These are phyloP conservation scores for Pseudolycoriella hygida DNA, from an alignment of 2,888 invertebrate genomes.

Conservation along the genomic window DNA sequence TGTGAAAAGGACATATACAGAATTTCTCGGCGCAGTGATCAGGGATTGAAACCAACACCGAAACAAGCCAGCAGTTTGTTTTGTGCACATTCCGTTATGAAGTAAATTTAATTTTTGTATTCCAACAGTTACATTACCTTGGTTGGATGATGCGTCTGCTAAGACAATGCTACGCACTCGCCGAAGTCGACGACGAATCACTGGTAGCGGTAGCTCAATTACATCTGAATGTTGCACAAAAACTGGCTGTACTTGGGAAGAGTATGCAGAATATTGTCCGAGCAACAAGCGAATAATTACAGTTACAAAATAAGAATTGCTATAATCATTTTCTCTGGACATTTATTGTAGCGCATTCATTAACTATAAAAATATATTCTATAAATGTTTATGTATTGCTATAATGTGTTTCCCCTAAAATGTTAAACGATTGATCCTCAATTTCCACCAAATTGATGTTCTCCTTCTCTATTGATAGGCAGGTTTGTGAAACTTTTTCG, in stretches of 20 bases:
- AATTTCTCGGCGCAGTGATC: constrained; percentile 28
- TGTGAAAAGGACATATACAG: constrained; percentile 44
- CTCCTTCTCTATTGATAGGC: no score
- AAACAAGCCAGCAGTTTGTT: constrained; percentile 6
- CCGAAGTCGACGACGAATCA: constrained; percentile 19
- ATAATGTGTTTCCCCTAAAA: no score
- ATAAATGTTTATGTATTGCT: no score
- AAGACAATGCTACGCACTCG: constrained; percentile 19
- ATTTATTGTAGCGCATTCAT: no score
- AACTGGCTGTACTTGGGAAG: constrained; percentile 42
- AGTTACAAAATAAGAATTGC: background rate
- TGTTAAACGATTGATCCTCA: no score
- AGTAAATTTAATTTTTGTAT: background rate
- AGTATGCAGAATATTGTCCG: constrained; percentile 45
- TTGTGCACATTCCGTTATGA: background rate
- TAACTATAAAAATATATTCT: no score
- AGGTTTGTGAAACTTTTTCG: no score
- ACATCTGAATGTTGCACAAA: constrained; percentile 41
- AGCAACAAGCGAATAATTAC: constrained; percentile 30
- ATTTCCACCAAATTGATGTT: no score
- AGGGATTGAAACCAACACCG: background rate
- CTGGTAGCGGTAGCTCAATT: constrained; percentile 23
- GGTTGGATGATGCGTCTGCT: background rate
- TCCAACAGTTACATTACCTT: background rate
- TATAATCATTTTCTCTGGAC: no score